These are phyloP conservation scores for Apotomis betuletana DNA, from an alignment of 2,888 invertebrate genomes.

Conservation along the genomic window DNA sequence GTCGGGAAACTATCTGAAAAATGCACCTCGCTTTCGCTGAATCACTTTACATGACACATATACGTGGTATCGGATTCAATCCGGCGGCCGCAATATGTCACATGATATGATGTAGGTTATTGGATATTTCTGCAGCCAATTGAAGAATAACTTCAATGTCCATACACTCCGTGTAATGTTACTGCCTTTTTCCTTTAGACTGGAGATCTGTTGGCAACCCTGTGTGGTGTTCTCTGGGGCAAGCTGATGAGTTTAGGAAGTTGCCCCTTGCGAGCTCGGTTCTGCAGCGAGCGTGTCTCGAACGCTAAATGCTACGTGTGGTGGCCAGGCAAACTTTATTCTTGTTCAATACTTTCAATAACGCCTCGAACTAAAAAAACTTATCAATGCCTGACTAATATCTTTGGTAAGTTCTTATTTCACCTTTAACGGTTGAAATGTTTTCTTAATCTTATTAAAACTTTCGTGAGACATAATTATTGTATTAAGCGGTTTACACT, in stretches of 20 bases:
- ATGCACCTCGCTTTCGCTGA: constrained; percentile 33
- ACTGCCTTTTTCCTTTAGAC: not conserved
- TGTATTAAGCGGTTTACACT: too few relatives aligned
- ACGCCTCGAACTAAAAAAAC: constrained; percentile 5
- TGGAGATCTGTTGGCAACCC: constrained; percentile 16
- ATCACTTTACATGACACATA: constrained; percentile 35
- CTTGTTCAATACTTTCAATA: constrained; percentile 27
- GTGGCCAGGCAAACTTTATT: constrained; percentile 33
- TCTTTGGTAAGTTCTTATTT: not conserved
- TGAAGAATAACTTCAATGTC: not conserved
- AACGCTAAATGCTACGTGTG: constrained; percentile 59
- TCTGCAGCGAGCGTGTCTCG: constrained; percentile 58
- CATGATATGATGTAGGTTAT: constrained; percentile 4
- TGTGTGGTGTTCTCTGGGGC: constrained; percentile 56
- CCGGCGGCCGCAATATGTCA: constrained; percentile 16
- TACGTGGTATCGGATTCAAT: constrained; percentile 20
- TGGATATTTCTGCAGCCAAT: constrained; percentile 8
- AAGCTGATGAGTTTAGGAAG: constrained; percentile 78
- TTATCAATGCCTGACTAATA: not conserved
- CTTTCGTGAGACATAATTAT: too few relatives aligned
- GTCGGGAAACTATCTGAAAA: constrained; percentile 34
- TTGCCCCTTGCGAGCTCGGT: constrained; percentile 56
- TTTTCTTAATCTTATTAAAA: too few relatives aligned
- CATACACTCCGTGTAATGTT: not conserved
- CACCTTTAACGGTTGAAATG: too few relatives aligned